Evolutionary conservation across 2,888 invertebrate genomes (phyloP).

Genomic region (Eremobia ochroleuca): DNA sequence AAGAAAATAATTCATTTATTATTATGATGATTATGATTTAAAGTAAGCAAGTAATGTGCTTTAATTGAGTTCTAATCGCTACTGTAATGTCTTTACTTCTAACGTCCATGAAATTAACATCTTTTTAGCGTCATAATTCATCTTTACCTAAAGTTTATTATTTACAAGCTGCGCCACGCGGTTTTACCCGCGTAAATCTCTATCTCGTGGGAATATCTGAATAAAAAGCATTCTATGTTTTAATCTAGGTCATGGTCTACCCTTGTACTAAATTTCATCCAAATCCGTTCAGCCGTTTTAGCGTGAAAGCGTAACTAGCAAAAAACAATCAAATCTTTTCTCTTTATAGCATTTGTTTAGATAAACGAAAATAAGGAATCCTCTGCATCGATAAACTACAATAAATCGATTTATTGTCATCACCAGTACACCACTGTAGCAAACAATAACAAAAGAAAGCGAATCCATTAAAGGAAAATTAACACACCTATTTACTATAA

Average conservation of each 20-base stretch:
- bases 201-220: neutral
- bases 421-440: neutral
- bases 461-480: neutral
- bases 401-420: neutral
- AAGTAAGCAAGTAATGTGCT: neutral
- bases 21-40: slow-evolving; percentile 19
- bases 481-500: neutral
- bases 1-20: slow-evolving; percentile 4
- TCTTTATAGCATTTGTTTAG: neutral
- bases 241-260: neutral
- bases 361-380: neutral
- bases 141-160: neutral
- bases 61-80: slow-evolving; percentile 17
- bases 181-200: neutral
- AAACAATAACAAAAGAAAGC: neutral
- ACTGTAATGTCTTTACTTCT: neutral
- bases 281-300: neutral
- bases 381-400: neutral
- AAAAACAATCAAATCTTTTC: too few species aligned
- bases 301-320: too few species aligned
- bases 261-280: neutral
- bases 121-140: neutral
- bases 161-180: neutral
- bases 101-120: neutral
- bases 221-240: neutral